phyloP scores from a whole-genome alignment of 2,888 invertebrate species.

The Drosophila mayaguana region DNA sequence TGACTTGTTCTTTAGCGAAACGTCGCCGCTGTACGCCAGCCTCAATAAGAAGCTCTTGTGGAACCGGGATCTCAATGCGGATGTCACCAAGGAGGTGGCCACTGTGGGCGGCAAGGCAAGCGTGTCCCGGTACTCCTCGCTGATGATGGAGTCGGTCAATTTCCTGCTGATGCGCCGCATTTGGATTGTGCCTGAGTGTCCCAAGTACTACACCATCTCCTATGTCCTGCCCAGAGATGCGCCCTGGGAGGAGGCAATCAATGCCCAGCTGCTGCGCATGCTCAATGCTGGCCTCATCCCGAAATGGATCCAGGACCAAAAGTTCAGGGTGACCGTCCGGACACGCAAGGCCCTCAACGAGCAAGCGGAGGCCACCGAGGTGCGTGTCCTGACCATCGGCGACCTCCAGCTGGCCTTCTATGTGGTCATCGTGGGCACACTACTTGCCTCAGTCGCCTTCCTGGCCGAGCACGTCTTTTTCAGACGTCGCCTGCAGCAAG shows the following conservation, averaged over 20 bases:
- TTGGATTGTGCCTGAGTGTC: slow-evolving; percentile 84
- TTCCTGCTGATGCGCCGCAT: slow-evolving; percentile 68
- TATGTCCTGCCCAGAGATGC: slow-evolving; percentile 83
- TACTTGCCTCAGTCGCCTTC: slow-evolving; percentile 63
- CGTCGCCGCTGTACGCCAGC: slow-evolving; percentile 82
- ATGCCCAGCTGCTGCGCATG: slow-evolving; percentile 77
- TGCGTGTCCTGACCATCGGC: slow-evolving; percentile 80
- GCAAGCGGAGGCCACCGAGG: slow-evolving; percentile 37
- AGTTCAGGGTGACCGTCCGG: slow-evolving; percentile 61
- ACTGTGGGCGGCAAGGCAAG: slow-evolving; percentile 75
- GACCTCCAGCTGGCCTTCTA: slow-evolving; percentile 85
- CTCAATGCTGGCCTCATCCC: slow-evolving; percentile 82
- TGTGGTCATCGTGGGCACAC: slow-evolving; percentile 80
- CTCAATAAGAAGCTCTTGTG: slow-evolving; percentile 77
- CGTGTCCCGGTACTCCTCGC: slow-evolving; percentile 79
- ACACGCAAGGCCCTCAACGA: slow-evolving; percentile 33
- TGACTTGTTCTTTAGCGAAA: slow-evolving; percentile 84
- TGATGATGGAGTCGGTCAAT: slow-evolving; percentile 78
- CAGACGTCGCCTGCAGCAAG: not conserved
- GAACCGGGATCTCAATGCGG: slow-evolving; percentile 71
- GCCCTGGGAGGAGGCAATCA: slow-evolving; percentile 82
- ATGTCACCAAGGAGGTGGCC: slow-evolving; percentile 76
- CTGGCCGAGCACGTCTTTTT: slow-evolving; percentile 55
- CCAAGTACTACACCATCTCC: slow-evolving; percentile 83
- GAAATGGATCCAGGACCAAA: slow-evolving; percentile 84